phyloP scores from a whole-genome alignment of 2,888 invertebrate genomes.

The Bellardia pandia region DNA sequence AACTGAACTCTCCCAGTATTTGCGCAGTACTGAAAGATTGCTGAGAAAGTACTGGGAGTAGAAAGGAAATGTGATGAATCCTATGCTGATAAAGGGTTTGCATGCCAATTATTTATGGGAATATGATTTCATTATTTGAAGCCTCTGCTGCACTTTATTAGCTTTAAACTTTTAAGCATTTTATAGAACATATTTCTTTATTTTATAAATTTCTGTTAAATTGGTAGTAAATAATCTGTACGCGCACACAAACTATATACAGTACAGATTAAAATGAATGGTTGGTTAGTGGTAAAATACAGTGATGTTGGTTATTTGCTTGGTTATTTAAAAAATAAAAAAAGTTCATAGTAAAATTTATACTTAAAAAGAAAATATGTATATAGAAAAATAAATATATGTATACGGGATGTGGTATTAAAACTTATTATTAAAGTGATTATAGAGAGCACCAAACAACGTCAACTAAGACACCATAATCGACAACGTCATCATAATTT shows the following conservation, averaged over 20 bases:
- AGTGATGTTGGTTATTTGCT: neutral
- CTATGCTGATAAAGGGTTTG: no score
- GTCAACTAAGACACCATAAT: slow-evolving; percentile 46
- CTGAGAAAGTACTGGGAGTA: no score
- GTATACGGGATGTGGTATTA: slow-evolving; percentile 69
- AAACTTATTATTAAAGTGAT: slow-evolving; percentile 67
- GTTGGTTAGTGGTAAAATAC: slow-evolving; percentile 30
- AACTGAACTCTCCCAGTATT: no score
- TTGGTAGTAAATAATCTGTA: slow-evolving; percentile 23
- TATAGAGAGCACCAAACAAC: slow-evolving; percentile 54
- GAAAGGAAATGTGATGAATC: no score
- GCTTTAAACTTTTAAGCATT: neutral
- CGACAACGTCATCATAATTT: slow-evolving; percentile 20
- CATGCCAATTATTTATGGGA: neutral
- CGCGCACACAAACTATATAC: neutral
- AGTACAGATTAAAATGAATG: neutral
- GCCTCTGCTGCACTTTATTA: neutral
- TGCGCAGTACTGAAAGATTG: no score
- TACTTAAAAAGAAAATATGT: neutral
- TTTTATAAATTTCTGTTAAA: slow-evolving; percentile 7
- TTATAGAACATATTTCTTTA: slow-evolving; percentile 1
- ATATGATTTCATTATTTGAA: slow-evolving; percentile 5
- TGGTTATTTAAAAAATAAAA: neutral
- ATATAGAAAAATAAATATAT: neutral
- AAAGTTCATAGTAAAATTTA: neutral